Conservation (phyloP, 2,113 vertebrate species). For the Otolemur garnettii region DNA sequence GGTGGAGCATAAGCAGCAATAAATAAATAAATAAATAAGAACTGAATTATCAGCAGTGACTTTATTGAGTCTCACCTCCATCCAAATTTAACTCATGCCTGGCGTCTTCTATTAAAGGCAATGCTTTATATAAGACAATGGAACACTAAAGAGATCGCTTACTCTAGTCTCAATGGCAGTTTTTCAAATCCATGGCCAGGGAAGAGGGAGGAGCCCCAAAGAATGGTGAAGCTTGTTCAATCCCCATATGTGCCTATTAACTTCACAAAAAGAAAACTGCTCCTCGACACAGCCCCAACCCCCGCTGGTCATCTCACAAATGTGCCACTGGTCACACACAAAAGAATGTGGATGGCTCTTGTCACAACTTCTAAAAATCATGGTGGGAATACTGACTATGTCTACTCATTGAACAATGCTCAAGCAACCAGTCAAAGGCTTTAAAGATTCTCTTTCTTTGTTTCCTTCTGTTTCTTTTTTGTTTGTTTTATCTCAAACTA, state of each 20-base stretch:
- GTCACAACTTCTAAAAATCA: constrained; percentile 77
- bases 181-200: constrained; percentile 69
- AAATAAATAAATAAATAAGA: not conserved
- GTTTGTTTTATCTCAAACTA: constrained; percentile 67
- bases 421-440: constrained; percentile 52
- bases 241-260: constrained; percentile 64
- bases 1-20: not conserved
- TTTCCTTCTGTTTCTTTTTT: constrained; percentile 54
- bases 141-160: not conserved
- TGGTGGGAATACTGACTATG: constrained; percentile 61
- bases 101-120: not conserved
- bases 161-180: constrained; percentile 32
- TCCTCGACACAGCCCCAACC: constrained; percentile 26
- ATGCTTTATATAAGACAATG: not conserved
- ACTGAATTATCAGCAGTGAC: not conserved
- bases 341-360: constrained; percentile 69
- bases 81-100: constrained; percentile 20
- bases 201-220: not conserved
- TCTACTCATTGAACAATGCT: constrained; percentile 63
- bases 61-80: not conserved
- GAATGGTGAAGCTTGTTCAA: constrained; percentile 51
- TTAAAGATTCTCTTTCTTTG: constrained; percentile 63
- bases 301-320: constrained; percentile 65
- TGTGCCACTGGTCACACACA: constrained; percentile 68
- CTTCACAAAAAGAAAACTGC: constrained; percentile 69